These are phyloP conservation scores for Glareola pratincola DNA, from an alignment of 2,113 vertebrate species.

Conservation along the genomic window DNA sequence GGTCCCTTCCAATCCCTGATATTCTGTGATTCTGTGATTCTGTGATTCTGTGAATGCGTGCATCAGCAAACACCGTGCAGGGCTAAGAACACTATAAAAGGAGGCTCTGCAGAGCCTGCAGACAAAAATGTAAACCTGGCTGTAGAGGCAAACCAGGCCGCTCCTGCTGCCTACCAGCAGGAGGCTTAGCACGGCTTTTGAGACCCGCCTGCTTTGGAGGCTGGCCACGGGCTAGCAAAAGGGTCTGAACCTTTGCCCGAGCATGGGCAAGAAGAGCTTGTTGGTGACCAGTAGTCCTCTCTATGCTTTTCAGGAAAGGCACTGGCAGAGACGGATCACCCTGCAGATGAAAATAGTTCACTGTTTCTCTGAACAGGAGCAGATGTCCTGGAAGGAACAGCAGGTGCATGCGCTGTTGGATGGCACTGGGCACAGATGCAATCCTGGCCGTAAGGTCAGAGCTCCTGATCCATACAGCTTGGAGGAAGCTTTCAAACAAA, in stretches of 20 bases:
- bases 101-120: neutral
- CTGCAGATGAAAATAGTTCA: neutral
- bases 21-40: too few relatives aligned
- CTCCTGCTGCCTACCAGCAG: neutral
- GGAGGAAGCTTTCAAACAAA: neutral
- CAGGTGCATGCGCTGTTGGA: neutral
- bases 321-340: neutral
- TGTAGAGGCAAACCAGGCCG: neutral
- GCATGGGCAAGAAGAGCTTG: neutral
- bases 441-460: neutral
- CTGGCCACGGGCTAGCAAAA: neutral
- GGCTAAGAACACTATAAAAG: conserved; percentile 22
- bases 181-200: neutral
- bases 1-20: too few relatives aligned
- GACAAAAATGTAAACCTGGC: conserved; percentile 31
- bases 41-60: too few relatives aligned
- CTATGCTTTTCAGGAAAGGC: neutral
- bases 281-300: neutral
- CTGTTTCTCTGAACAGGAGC: neutral
- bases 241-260: neutral
- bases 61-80: neutral
- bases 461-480: neutral
- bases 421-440: neutral
- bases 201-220: neutral
- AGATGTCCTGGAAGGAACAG: neutral